Percentiles rank a stretch among this genome's conserved stretches.
Evolutionary conservation across 2,888 invertebrate species (phyloP).

Genomic region (Lasioglossum marginatum): DNA sequence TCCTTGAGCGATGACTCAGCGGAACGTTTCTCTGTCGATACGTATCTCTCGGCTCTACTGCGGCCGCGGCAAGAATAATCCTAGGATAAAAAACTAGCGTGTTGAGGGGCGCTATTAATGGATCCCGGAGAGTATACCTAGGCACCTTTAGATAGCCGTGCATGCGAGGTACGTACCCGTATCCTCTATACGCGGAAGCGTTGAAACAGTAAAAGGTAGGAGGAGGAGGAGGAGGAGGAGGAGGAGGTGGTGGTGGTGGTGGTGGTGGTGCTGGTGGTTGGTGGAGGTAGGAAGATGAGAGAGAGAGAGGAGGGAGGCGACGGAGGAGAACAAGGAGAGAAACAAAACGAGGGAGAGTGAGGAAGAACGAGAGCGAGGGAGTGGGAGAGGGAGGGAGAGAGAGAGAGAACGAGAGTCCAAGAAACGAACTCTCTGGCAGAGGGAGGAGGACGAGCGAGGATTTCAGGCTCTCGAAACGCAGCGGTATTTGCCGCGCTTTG

Average conservation of each 20-base stretch:
- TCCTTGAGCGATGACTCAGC: slow-evolving; percentile 74
- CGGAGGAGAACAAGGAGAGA: slow-evolving; percentile 15
- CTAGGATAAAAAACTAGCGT: slow-evolving; percentile 60
- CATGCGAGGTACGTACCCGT: slow-evolving; percentile 50
- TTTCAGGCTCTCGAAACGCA: slow-evolving; percentile 71
- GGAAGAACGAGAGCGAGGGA: not conserved
- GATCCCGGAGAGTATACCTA: slow-evolving; percentile 51
- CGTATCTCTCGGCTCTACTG: slow-evolving; percentile 59
- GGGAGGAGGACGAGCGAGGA: slow-evolving; percentile 65
- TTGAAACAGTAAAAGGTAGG: slow-evolving; percentile 59
- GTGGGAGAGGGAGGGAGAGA: not conserved
- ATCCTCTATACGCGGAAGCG: slow-evolving; percentile 66
- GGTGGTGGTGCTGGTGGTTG: not conserved
- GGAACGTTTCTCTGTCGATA: slow-evolving; percentile 72
- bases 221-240: slow-evolving; percentile 15
- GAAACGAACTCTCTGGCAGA: slow-evolving; percentile 4
- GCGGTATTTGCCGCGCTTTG: slow-evolving; percentile 76
- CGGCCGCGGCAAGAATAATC: slow-evolving; percentile 58
- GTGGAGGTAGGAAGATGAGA: slow-evolving; percentile 28
- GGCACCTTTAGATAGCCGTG: slow-evolving; percentile 37
- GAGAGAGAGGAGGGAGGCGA: slow-evolving; percentile 4
- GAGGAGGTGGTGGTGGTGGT: not conserved
- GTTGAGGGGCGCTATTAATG: slow-evolving; percentile 61
- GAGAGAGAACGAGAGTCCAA: slow-evolving; percentile 2
- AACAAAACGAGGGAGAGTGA: not conserved